Percentiles rank a stretch among this genome's conserved stretches.
Evolutionary conservation across 2,797 vertebrate species (phyloP).

Genomic region (Antrozous pallidus): DNA sequence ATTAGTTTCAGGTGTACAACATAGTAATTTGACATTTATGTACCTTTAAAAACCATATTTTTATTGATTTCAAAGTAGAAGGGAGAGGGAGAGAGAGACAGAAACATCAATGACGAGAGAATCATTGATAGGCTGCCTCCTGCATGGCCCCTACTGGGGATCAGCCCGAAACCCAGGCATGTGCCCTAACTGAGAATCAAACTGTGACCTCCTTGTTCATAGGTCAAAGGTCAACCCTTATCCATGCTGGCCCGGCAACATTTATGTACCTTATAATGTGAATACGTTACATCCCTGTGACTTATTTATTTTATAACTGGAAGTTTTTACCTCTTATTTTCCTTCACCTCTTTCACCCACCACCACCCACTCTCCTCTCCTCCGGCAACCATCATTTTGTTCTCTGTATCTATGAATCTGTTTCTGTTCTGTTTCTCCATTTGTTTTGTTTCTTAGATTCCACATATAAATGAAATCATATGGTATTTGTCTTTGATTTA

Average conservation of each 20-base stretch:
- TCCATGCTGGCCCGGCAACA: no score
- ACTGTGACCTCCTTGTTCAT: no score
- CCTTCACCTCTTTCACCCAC: background rate
- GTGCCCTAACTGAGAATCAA: no score
- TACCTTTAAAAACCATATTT: no score
- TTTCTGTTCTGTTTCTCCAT: background rate
- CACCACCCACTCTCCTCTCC: background rate
- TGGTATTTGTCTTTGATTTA: background rate
- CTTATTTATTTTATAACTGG: background rate
- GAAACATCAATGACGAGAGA: no score
- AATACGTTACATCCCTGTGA: background rate
- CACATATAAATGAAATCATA: background rate
- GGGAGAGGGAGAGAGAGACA: no score
- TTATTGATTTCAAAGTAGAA: no score
- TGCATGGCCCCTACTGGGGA: no score
- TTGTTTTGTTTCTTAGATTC: background rate
- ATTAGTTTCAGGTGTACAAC: background rate
- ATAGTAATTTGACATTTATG: background rate
- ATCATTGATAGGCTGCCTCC: no score
- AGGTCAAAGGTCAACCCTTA: no score
- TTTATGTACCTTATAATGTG: background rate
- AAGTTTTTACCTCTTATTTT: background rate
- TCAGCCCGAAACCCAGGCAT: no score
- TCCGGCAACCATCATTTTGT: background rate
- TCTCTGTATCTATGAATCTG: background rate